These are phyloP conservation scores for Drosophila saltans DNA, from an alignment of 1,140 invertebrate genomes.

Conservation along the genomic window DNA sequence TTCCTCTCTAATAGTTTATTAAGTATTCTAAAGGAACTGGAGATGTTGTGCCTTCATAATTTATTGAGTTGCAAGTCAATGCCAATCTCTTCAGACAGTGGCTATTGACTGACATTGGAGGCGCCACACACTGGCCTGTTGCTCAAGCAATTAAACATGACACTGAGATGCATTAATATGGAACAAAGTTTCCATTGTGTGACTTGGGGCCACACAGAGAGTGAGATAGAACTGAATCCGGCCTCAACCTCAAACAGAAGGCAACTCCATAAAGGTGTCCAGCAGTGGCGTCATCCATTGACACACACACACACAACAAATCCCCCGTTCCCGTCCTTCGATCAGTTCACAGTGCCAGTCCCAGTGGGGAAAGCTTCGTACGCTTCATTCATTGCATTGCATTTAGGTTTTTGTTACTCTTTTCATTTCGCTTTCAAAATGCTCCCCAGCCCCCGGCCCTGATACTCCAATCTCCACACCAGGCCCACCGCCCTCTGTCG, in stretches of 20 bases:
- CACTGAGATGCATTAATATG: slow-evolving; percentile 45
- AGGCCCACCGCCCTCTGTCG: slow-evolving; percentile 35
- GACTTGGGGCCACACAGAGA: slow-evolving; percentile 34
- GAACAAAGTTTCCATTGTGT: slow-evolving; percentile 44
- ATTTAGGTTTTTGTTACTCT: slow-evolving; percentile 56
- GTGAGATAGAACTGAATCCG: slow-evolving; percentile 34
- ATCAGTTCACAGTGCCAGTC: slow-evolving; percentile 14
- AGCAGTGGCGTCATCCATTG: slow-evolving; percentile 70
- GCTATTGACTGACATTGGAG: slow-evolving; percentile 19
- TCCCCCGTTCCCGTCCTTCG: slow-evolving; percentile 3
- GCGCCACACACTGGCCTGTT: slow-evolving; percentile 14
- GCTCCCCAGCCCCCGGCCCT: not conserved
- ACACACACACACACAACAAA: slow-evolving; percentile 41
- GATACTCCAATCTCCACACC: slow-evolving; percentile 3
- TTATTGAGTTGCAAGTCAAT: not conserved
- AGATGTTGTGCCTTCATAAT: not conserved
- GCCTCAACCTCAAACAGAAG: slow-evolving; percentile 19
- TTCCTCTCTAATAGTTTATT: not conserved
- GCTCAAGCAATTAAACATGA: slow-evolving; percentile 44
- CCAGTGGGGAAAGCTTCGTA: slow-evolving; percentile 31
- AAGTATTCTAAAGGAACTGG: slow-evolving; percentile 25
- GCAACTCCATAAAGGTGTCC: slow-evolving; percentile 58
- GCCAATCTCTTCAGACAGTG: not conserved
- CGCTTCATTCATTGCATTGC: slow-evolving; percentile 56
- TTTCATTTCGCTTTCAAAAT: slow-evolving; percentile 52